phyloP scores from a whole-genome alignment of 2,888 invertebrate species.

The Bugula neritina region DNA sequence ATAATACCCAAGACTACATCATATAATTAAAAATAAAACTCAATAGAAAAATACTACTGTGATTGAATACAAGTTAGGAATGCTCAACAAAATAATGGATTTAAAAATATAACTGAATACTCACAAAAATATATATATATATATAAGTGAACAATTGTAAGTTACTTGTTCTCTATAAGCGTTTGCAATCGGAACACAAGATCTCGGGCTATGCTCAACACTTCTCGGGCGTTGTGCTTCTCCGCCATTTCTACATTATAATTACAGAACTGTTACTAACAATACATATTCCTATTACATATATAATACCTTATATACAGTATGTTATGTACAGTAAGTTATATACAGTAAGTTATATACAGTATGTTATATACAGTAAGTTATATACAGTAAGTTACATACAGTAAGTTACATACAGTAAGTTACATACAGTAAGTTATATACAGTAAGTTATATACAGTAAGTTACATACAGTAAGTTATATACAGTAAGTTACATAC shows the following conservation, averaged over 20 bases:
- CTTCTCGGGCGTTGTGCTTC: constrained; percentile 76
- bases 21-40: too few species aligned
- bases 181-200: constrained; percentile 82
- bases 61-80: too few species aligned
- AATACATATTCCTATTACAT: too few species aligned
- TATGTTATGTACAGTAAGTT: not conserved
- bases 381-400: not conserved
- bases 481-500: not conserved
- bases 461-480: not conserved
- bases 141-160: too few species aligned
- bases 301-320: too few species aligned
- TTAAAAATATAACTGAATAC: too few species aligned
- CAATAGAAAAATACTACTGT: too few species aligned
- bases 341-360: not conserved
- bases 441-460: not conserved
- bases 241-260: constrained; percentile 84
- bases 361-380: not conserved
- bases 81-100: too few species aligned
- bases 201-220: constrained; percentile 76
- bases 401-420: not conserved
- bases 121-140: too few species aligned
- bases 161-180: constrained; percentile 81
- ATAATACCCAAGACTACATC: too few species aligned
- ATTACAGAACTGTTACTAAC: too few species aligned
- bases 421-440: not conserved